Evolutionary conservation across 1,140 invertebrate species (phyloP).

Genomic region (Drosophila arawakana): DNA sequence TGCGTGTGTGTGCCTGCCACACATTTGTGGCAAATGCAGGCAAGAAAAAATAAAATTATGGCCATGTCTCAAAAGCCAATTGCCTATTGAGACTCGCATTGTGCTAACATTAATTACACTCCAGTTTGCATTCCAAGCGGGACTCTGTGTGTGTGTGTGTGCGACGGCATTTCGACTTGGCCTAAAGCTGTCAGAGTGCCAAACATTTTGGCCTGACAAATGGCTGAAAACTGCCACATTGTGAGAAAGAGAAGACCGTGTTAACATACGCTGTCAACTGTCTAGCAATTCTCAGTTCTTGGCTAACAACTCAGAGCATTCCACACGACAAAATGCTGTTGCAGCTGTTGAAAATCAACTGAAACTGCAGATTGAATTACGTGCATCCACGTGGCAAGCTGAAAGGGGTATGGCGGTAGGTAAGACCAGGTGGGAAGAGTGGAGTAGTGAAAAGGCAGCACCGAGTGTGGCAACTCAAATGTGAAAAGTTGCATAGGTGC

Average conservation of each 20-base stretch:
- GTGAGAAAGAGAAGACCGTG: not conserved
- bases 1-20: not conserved
- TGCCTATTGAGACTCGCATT: conserved; percentile 15
- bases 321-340: conserved; percentile 5
- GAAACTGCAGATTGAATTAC: conserved; percentile 80
- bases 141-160: not conserved
- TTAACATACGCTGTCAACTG: conserved; percentile 53
- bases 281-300: conserved; percentile 12
- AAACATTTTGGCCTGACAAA: conserved; percentile 62
- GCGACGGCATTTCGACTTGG: conserved; percentile 11
- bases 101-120: conserved; percentile 72
- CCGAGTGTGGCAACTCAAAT: conserved; percentile 20
- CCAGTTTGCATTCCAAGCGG: conserved; percentile 24
- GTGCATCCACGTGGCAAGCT: conserved; percentile 34
- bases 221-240: conserved; percentile 39
- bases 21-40: not conserved
- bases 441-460: not conserved
- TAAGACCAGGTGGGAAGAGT: not conserved
- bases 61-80: not conserved
- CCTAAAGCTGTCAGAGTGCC: conserved; percentile 59
- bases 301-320: conserved; percentile 7
- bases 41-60: not conserved
- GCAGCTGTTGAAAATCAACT: conserved; percentile 69
- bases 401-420: not conserved
- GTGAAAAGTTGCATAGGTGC: conserved; percentile 73